Evolutionary conservation across 1,140 invertebrate species (phyloP).

Genomic region (Callitettix versicolor): DNA sequence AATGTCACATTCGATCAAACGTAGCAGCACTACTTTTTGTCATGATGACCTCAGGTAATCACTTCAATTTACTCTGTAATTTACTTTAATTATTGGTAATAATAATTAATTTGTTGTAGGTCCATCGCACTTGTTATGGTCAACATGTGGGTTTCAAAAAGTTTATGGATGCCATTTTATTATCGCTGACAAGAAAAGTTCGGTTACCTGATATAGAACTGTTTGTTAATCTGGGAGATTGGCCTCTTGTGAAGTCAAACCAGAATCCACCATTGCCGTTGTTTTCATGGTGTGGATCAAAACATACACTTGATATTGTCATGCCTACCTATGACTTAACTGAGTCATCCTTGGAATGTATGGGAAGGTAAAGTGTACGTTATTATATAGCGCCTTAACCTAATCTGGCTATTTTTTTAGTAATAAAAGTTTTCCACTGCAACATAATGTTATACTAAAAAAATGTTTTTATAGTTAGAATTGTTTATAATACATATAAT

Average conservation of each 20-base stretch:
- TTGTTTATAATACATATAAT: not conserved
- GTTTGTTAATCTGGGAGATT: slow-evolving; percentile 90
- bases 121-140: slow-evolving; percentile 84
- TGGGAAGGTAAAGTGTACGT: slow-evolving; percentile 68
- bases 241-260: slow-evolving; percentile 64
- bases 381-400: no score
- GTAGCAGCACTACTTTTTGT: no score
- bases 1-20: no score
- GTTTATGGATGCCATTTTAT: slow-evolving; percentile 82
- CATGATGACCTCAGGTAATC: no score
- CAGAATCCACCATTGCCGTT: slow-evolving; percentile 56
- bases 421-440: no score
- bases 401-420: no score
- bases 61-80: no score
- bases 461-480: not conserved
- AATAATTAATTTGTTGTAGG: slow-evolving; percentile 41
- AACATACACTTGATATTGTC: slow-evolving; percentile 74
- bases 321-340: slow-evolving; percentile 94
- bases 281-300: slow-evolving; percentile 93
- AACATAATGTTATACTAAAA: not conserved
- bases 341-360: slow-evolving; percentile 80
- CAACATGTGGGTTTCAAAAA: slow-evolving; percentile 93
- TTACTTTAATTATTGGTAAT: no score
- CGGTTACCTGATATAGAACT: slow-evolving; percentile 80
- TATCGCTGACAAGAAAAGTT: slow-evolving; percentile 76